Conservation (phyloP, 2,113 vertebrate species). For the Himantopus leucocephalus region DNA sequence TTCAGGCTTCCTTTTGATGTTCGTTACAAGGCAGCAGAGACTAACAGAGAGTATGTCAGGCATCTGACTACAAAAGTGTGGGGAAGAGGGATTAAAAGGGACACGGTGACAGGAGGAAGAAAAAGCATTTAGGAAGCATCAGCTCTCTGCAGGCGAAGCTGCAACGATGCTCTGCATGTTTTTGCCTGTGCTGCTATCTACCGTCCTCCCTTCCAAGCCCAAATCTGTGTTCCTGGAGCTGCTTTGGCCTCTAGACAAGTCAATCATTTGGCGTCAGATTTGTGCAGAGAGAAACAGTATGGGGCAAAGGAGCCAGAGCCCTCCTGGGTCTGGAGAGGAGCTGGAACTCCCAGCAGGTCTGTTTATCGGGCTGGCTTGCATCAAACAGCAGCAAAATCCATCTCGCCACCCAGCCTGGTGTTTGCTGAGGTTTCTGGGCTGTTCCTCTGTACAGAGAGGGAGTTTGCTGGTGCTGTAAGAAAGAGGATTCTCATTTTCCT, state of each 20-base stretch:
- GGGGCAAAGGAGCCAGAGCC: background rate
- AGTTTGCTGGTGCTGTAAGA: background rate
- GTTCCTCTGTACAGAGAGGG: background rate
- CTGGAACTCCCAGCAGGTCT: background rate
- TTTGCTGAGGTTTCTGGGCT: background rate
- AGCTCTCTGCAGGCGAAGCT: background rate
- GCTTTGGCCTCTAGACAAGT: background rate
- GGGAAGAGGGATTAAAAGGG: background rate
- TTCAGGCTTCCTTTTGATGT: constrained; percentile 47
- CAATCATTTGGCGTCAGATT: background rate
- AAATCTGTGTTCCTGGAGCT: background rate
- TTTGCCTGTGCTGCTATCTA: background rate
- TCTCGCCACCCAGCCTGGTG: background rate
- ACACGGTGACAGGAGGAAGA: background rate
- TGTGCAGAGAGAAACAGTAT: background rate
- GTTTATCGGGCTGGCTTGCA: background rate
- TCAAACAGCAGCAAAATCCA: background rate
- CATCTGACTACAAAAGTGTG: background rate
- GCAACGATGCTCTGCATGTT: background rate
- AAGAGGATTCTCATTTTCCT: background rate
- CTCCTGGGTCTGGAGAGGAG: background rate
- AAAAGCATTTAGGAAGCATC: background rate
- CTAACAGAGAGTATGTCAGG: background rate
- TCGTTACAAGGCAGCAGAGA: background rate
- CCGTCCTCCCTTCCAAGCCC: background rate